Percentiles rank a stretch among this genome's conserved stretches.
phyloP scores from a whole-genome alignment of 2,888 invertebrate species.

The Eupithecia exiguata region DNA sequence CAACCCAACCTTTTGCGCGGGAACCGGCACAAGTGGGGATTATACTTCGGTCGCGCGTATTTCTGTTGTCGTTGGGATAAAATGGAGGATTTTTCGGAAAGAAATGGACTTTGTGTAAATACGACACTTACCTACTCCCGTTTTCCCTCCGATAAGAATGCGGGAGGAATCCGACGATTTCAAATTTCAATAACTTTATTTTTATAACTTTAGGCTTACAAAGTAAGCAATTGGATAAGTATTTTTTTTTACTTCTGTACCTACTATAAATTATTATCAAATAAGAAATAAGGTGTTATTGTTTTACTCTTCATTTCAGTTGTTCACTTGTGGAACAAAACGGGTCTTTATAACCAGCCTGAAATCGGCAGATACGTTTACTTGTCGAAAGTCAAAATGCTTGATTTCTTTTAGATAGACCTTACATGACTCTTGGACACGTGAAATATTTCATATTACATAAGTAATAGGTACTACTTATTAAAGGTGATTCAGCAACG shows the following conservation, averaged over 20 bases:
- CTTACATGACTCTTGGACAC: neutral
- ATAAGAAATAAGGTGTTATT: no score
- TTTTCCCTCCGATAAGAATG: neutral
- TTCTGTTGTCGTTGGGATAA: slow-evolving; percentile 7
- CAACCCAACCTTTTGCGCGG: slow-evolving; percentile 31
- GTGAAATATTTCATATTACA: neutral
- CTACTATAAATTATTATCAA: no score
- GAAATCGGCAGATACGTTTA: neutral
- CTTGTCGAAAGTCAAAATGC: neutral
- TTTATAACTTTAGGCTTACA: no score
- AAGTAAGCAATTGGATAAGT: no score
- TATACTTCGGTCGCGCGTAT: slow-evolving; percentile 26
- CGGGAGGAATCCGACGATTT: neutral
- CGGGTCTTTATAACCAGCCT: neutral
- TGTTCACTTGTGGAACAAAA: no score
- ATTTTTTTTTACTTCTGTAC: no score
- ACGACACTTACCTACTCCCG: neutral
- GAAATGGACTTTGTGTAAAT: neutral
- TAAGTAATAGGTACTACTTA: no score
- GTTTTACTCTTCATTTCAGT: no score
- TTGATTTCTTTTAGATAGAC: neutral
- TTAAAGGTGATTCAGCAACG: neutral
- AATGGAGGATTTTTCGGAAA: neutral
- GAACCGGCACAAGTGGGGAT: slow-evolving; percentile 58
- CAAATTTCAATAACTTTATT: no score